A percentile compares a stretch with the other conserved stretches of the same genome.
Conservation (phyloP, 2,888 invertebrate species). For the Ophioninae sp. region DNA sequence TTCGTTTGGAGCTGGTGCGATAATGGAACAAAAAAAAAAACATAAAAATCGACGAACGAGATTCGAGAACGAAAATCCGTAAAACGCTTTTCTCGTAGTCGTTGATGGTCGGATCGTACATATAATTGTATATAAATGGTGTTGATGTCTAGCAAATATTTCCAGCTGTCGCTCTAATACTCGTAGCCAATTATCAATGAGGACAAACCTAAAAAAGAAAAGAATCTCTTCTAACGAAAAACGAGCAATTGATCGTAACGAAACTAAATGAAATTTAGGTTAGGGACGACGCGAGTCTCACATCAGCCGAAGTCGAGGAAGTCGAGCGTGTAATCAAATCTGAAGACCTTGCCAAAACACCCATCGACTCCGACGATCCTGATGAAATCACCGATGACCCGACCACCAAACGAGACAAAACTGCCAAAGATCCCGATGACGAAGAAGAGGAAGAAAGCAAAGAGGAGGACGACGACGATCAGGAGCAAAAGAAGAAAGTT, state of each 20-base stretch:
- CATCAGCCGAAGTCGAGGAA: slow-evolving; percentile 71
- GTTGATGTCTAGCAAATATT: slow-evolving; percentile 15
- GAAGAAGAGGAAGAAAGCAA: slow-evolving; percentile 65
- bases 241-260: not conserved
- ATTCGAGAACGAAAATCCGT: not conserved
- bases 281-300: slow-evolving; percentile 69
- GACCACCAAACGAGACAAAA: slow-evolving; percentile 70
- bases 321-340: slow-evolving; percentile 68
- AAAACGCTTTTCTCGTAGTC: slow-evolving; percentile 44
- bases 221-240: not conserved
- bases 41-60: not conserved
- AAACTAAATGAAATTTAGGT: slow-evolving; percentile 62
- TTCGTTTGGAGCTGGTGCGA: not conserved
- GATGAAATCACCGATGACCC: slow-evolving; percentile 11
- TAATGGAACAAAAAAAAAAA: not conserved
- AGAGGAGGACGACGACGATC: slow-evolving; percentile 24
- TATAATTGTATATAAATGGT: not conserved
- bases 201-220: not conserved
- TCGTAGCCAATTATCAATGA: not conserved
- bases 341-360: slow-evolving; percentile 67
- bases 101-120: not conserved
- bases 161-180: slow-evolving; percentile 25
- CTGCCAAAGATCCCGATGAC: slow-evolving; percentile 66
- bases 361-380: not conserved
- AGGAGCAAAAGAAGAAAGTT: slow-evolving; percentile 75